phyloP scores from a whole-genome alignment of 2,888 invertebrate species.

The Ceratothoa steindachneri region DNA sequence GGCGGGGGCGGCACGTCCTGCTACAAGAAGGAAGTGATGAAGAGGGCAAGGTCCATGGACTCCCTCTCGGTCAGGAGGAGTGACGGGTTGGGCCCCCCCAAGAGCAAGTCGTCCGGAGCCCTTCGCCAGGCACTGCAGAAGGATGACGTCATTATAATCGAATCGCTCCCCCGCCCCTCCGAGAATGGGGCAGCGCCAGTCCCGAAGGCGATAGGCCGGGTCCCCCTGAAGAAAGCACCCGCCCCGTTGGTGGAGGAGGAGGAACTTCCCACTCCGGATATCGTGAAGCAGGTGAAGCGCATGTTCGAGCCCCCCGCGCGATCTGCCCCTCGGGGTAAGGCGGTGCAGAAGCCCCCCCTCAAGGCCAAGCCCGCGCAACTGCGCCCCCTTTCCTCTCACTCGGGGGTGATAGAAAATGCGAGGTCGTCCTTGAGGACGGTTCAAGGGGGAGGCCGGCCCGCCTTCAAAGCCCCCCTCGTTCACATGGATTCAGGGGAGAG shows the following conservation, averaged over 20 bases:
- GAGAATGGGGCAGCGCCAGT: background rate
- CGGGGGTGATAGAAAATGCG: conserved; percentile 44
- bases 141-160: conserved; percentile 53
- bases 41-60: conserved; percentile 77
- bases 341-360: conserved; percentile 43
- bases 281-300: conserved; percentile 77
- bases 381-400: conserved; percentile 46
- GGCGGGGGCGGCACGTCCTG: conserved; percentile 48
- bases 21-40: conserved; percentile 45
- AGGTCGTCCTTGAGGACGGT: conserved; percentile 40
- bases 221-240: background rate
- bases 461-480: conserved; percentile 22
- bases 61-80: conserved; percentile 58
- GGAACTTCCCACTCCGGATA: conserved; percentile 81
- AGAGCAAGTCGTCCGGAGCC: conserved; percentile 42
- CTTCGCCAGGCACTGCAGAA: conserved; percentile 47
- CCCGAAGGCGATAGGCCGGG: conserved; percentile 9
- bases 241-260: conserved; percentile 57
- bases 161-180: conserved; percentile 38
- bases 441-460: conserved; percentile 19
- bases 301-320: conserved; percentile 66
- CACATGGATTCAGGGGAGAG: conserved; percentile 1
- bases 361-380: conserved; percentile 39
- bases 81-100: conserved; percentile 22
- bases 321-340: conserved; percentile 20